A percentile compares a stretch with the other conserved stretches of the same genome.
Conservation (phyloP, 2,113 vertebrate species). For the Eretmochelys imbricata region DNA sequence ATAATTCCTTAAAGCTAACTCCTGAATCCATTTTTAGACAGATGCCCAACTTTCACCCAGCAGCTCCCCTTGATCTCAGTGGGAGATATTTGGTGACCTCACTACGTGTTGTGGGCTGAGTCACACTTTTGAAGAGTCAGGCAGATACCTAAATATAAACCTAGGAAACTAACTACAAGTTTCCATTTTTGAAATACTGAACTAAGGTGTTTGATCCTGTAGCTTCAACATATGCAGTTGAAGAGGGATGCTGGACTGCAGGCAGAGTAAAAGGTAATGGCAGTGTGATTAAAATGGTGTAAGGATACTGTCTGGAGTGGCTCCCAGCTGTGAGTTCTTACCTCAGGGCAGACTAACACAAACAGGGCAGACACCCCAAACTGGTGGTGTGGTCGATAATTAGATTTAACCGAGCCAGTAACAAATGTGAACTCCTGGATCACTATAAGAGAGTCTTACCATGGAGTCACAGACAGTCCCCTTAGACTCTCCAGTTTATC, state of each 20-base stretch:
- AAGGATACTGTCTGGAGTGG: not conserved
- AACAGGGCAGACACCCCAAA: not conserved
- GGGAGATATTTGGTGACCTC: not conserved
- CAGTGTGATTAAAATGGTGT: fast-evolving
- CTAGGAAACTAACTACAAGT: not conserved
- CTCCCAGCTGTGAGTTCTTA: not conserved
- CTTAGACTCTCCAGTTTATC: not conserved
- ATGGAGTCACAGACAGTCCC: not conserved
- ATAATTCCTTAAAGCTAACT: not conserved
- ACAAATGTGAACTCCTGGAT: not conserved
- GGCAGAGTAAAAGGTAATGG: not conserved
- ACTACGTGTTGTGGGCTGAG: fast-evolving
- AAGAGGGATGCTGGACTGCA: not conserved
- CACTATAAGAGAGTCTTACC: not conserved
- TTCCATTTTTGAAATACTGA: not conserved
- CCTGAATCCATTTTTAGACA: not conserved
- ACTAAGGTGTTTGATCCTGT: not conserved
- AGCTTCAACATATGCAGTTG: not conserved
- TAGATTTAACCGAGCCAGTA: not conserved
- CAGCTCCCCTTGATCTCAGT: not conserved
- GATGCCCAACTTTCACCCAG: not conserved
- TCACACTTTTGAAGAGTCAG: not conserved
- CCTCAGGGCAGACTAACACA: not conserved
- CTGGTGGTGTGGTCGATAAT: no score
- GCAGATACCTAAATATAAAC: not conserved